These are phyloP conservation scores for Perodicticus potto DNA, from an alignment of 2,797 vertebrate species.

Conservation along the genomic window DNA sequence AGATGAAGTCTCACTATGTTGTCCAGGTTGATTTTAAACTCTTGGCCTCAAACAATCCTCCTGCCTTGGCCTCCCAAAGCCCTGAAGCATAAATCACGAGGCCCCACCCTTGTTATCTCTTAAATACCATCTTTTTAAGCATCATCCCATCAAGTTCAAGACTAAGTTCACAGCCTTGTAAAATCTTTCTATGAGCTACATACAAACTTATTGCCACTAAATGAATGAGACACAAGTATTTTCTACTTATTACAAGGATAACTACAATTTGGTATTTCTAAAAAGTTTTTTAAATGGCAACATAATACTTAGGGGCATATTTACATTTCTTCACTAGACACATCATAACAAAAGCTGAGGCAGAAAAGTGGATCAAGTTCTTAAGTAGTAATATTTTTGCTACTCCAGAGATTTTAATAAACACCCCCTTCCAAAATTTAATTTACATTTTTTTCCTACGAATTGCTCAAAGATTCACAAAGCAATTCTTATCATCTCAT, in stretches of 20 bases:
- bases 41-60: not conserved
- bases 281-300: not conserved
- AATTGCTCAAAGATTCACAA: conserved; percentile 53
- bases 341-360: no score
- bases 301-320: not conserved
- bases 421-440: conserved; percentile 2
- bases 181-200: not conserved
- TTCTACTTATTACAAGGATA: not conserved
- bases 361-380: not conserved
- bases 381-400: not conserved
- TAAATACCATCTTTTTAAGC: not conserved
- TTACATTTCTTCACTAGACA: not conserved
- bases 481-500: conserved; percentile 60
- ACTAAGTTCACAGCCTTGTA: not conserved
- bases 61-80: not conserved
- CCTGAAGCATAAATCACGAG: not conserved
- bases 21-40: not conserved
- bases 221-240: not conserved
- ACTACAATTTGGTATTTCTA: not conserved
- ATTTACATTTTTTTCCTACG: not conserved
- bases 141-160: not conserved
- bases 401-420: not conserved
- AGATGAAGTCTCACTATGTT: not conserved
- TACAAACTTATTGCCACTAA: not conserved
- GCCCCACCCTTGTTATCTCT: not conserved